Conservation (phyloP, 2,797 vertebrate genomes). For the Saxicola maurus region DNA sequence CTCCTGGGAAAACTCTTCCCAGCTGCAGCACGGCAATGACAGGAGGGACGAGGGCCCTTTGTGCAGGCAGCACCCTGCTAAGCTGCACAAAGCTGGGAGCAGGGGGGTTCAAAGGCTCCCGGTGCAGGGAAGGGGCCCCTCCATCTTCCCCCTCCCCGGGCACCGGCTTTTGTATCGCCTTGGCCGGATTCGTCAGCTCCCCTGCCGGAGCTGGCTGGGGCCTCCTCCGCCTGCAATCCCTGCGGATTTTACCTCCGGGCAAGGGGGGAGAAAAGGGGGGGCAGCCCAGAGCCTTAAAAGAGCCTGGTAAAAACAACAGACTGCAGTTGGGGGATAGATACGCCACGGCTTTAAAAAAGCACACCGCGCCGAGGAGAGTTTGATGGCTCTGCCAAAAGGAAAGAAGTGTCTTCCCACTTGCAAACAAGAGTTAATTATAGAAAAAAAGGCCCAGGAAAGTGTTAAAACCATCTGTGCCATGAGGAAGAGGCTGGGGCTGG, state of each 20-base stretch:
- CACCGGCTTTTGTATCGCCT: conserved; percentile 62
- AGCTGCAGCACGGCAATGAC: conserved; percentile 1
- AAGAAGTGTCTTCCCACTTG: conserved; percentile 48
- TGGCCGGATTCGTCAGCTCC: conserved; percentile 56
- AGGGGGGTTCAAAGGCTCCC: conserved; percentile 47
- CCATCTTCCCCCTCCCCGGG: conserved; percentile 35
- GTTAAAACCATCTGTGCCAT: conserved; percentile 53
- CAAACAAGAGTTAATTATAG: conserved; percentile 56
- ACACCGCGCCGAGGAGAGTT: conserved; percentile 18
- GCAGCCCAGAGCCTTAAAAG: conserved; percentile 38
- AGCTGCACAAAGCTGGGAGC: conserved; percentile 48
- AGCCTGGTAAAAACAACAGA: conserved; percentile 55
- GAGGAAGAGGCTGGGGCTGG: conserved; percentile 35
- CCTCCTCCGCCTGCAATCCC: conserved; percentile 51
- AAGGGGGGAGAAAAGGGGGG: background rate
- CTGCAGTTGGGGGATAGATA: conserved; percentile 20
- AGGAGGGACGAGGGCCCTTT: conserved; percentile 36
- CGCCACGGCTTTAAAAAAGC: conserved; percentile 40
- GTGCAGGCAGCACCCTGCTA: conserved; percentile 57
- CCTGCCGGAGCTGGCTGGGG: conserved; percentile 38
- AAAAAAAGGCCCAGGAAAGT: conserved; percentile 44
- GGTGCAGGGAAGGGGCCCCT: conserved; percentile 42
- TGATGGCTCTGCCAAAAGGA: conserved; percentile 36
- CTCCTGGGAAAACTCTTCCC: conserved; percentile 49
- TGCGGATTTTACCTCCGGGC: conserved; percentile 62